These are phyloP conservation scores for Myotis planiceps DNA, from an alignment of 2,797 vertebrate species.

Conservation along the genomic window DNA sequence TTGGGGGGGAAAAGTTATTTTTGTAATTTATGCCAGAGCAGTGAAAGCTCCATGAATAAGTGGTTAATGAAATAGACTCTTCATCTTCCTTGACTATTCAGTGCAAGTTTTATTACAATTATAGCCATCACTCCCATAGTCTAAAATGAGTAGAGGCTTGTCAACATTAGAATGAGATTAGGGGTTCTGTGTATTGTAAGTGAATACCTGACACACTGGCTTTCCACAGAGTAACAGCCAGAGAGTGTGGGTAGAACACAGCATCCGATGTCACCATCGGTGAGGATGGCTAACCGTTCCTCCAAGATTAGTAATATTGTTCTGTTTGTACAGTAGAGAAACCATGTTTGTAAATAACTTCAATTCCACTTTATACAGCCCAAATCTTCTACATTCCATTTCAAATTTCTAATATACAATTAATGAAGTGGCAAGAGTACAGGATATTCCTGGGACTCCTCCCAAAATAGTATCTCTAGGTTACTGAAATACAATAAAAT, in stretches of 20 bases:
- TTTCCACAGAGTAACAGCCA: neutral
- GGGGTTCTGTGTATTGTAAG: neutral
- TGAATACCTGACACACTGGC: neutral
- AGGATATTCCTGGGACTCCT: neutral
- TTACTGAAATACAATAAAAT: neutral
- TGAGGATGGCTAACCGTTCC: neutral
- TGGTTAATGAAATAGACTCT: neutral
- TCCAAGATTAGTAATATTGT: neutral
- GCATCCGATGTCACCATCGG: neutral
- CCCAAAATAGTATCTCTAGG: neutral
- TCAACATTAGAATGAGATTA: neutral
- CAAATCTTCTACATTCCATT: neutral
- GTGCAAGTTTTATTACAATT: neutral
- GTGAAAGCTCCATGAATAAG: neutral
- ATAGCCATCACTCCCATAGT: neutral
- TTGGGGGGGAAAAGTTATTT: neutral
- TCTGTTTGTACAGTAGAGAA: neutral
- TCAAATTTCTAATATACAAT: neutral
- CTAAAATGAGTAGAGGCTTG: neutral
- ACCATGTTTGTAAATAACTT: neutral
- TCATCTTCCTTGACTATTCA: neutral
- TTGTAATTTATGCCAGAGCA: constrained; percentile 33
- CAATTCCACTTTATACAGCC: neutral
- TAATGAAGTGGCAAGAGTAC: neutral
- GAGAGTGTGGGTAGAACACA: neutral